phyloP scores from a whole-genome alignment of 2,113 vertebrate species.

The Indri indri region DNA sequence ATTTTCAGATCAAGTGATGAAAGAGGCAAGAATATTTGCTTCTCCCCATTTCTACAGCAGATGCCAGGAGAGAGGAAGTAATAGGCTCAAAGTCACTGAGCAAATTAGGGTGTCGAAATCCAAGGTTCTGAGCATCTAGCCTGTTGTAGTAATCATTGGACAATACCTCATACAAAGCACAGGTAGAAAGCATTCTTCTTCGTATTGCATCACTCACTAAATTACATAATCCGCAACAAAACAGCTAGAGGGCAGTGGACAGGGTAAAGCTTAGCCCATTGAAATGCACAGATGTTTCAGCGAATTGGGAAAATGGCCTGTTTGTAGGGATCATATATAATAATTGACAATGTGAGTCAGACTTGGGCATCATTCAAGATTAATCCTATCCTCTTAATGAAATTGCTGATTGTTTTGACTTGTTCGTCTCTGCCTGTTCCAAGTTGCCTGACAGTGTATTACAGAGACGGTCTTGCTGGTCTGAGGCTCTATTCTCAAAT shows the following conservation, averaged over 20 bases:
- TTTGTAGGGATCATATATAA: conserved; percentile 68
- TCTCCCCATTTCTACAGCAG: conserved; percentile 48
- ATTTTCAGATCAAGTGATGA: conserved; percentile 14
- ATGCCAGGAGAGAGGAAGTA: conserved; percentile 53
- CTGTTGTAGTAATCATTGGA: conserved; percentile 29
- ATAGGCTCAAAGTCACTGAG: conserved; percentile 64
- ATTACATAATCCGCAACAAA: conserved; percentile 71
- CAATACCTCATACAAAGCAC: conserved; percentile 25
- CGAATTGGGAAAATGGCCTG: conserved; percentile 50
- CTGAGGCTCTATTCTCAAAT: conserved; percentile 66
- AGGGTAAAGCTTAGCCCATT: conserved; percentile 37
- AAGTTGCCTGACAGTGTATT: conserved; percentile 70
- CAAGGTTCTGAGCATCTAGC: conserved; percentile 26
- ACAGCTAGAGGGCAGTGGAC: conserved; percentile 52
- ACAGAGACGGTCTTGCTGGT: conserved; percentile 66
- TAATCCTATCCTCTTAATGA: conserved; percentile 76
- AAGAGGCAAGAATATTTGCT: conserved; percentile 27
- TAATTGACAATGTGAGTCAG: conserved; percentile 77
- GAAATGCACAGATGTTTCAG: conserved; percentile 59
- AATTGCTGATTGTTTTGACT: conserved; percentile 81
- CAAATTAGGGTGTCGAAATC: conserved; percentile 65
- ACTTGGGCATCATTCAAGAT: conserved; percentile 77
- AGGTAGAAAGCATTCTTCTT: conserved; percentile 70
- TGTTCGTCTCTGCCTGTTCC: conserved; percentile 75
- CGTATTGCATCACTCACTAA: conserved; percentile 57